Evolutionary conservation across 2,888 invertebrate species (phyloP).

Genomic region (Ctenicera cuprea): DNA sequence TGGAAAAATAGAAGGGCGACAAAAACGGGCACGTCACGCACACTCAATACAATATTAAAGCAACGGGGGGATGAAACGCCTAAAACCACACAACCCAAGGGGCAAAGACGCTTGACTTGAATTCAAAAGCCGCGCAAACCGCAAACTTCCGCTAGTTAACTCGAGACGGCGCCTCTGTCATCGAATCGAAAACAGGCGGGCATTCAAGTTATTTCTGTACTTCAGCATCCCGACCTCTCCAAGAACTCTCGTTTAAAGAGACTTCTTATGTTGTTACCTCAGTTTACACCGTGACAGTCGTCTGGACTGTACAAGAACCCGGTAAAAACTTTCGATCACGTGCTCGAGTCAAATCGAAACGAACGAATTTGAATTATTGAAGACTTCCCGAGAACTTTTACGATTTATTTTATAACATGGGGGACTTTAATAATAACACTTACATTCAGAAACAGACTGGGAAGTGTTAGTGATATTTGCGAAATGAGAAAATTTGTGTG

Average conservation of each 20-base stretch:
- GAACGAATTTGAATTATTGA: slow-evolving; percentile 38
- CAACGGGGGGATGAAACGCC: slow-evolving; percentile 33
- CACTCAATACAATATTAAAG: slow-evolving; percentile 43
- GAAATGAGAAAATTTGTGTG: neutral
- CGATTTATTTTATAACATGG: slow-evolving; percentile 1
- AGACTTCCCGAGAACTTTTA: slow-evolving; percentile 11
- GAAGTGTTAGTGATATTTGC: neutral
- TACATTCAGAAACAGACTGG: neutral
- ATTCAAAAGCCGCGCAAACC: slow-evolving; percentile 25
- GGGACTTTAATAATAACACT: slow-evolving; percentile 3
- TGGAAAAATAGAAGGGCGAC: slow-evolving; percentile 38
- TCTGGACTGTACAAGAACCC: slow-evolving; percentile 61
- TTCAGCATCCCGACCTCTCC: slow-evolving; percentile 60
- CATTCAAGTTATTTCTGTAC: slow-evolving; percentile 63
- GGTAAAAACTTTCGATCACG: slow-evolving; percentile 60
- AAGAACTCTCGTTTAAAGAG: slow-evolving; percentile 49
- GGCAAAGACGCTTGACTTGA: slow-evolving; percentile 19
- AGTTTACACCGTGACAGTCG: slow-evolving; percentile 65
- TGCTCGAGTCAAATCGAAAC: slow-evolving; percentile 55
- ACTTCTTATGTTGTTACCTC: slow-evolving; percentile 59
- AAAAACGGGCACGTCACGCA: slow-evolving; percentile 30
- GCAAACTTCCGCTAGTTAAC: slow-evolving; percentile 37
- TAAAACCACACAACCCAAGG: slow-evolving; percentile 39
- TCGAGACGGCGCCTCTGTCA: slow-evolving; percentile 37
- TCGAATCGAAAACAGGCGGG: slow-evolving; percentile 54